Evolutionary conservation across 2,113 vertebrate species (phyloP), one percentile per base, ranked within the genome.

Genomic region (Ia io): DNA sequence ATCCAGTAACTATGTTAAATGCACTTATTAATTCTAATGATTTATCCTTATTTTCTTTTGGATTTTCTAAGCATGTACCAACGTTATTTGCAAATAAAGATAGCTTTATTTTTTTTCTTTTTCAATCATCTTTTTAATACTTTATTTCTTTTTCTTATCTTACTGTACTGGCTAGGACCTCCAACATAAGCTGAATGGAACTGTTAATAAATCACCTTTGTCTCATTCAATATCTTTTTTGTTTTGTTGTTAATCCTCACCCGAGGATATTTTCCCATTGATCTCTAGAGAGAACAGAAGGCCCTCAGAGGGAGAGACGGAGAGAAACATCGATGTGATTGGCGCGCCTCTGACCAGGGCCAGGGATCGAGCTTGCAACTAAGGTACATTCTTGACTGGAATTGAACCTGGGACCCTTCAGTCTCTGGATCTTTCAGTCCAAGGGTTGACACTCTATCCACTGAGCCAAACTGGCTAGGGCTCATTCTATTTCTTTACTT

Each of bases 61-160:
- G n/a, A 83, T 84, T 92, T 88, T 89, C 79, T 49, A 83, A 73
- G 11, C 9, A 89, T 25, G 13, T 70, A 84, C 70, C 70, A 88
- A 88, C 11, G n/a, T 88, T 92, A 84, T 85, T 79, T 93, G 47
- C 79, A 78, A 67, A 73, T 53, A 87, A 65, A 91, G 35, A 73
- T 1, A 79, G 63, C 1, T 63, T 61, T 56, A 84, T 44, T 23
- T 84, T 77, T 77, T 44, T 61, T 61, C 78, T 53, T 92, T 71
- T 63, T 40, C 17, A 86, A 71, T 59, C 2, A 25, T 82, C 32
- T 74, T 87, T 77, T 84, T 44, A 35, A 51, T 56, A 65, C 9
- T 61, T 69, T 61, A 12, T 70, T 83, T 88, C 69, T 53, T 76
- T 73, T 89, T 78, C 40, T 69, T 47, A 23, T 69, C 84, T 88